Evolutionary conservation across 1,140 invertebrate species (phyloP), one percentile per base, ranked within the genome.

Genomic region (Eurosta solidaginis): DNA sequence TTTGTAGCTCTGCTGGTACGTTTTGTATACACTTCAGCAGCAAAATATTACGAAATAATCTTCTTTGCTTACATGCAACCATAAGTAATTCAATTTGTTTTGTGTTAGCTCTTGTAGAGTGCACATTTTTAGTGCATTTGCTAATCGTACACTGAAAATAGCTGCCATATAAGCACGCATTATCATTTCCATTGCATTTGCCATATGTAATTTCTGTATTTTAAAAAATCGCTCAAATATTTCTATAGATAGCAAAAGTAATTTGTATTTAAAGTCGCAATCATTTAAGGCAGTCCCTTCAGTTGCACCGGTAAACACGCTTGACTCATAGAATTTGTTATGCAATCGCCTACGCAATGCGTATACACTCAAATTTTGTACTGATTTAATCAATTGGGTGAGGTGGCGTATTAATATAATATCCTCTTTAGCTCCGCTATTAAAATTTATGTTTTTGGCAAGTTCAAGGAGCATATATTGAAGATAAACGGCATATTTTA

Each of bases 371-470:
- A 86, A 22, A 33, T 87, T 82, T 45, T 85, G 82, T 0, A 80
- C 50, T 5, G 82, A 74, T 12, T 80, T 78, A 6, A 87, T 86
- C 59, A 81, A 83, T 0, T 83, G 79, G 44, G 80, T 83, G 0
- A 82, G 75, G 40, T 87, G 83, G 7, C 78, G 79, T 45, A 83
- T 82, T 0, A 83, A 87, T 27, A 87, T 82, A 0, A 87, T 77
- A 59, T 87, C 83, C 78, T 87, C 85, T 49, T 81, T 83, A 9
- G 81, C 82, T 49, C 85, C 82, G 59, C 83, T 83, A 29, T 86
- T 54, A 29, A 87, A 87, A 68, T 87, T 83, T 0, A 82, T 81
- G 36, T 85, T 81, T 0, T 25, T 54, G 0, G 22, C 76, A 29
- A 87, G 47, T 44, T 75, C 50, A 17, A 82, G 77, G 9, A 87